Evolutionary conservation across 2,113 vertebrate species (phyloP), one percentile per base, ranked within the genome.

Genomic region (Pseudolaguvia tuberculata): DNA sequence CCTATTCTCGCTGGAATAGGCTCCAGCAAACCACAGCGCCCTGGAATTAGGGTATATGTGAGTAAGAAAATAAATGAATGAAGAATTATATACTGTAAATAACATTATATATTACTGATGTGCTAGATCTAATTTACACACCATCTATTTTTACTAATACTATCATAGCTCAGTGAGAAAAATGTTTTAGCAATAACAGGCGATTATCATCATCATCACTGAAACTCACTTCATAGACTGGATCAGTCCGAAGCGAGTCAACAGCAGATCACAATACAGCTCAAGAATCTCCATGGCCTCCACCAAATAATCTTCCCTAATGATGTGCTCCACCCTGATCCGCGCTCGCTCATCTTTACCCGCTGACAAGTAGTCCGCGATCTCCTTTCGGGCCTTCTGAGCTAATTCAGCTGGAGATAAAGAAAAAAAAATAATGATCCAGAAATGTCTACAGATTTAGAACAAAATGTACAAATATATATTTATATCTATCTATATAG

Each of bases 231-330:
- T 99, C 96, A 99, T 99, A 3, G 95, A 95, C 75, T 98, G 95
- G 77, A 99, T 98, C 79, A 99, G 91, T 81, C 97, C 97, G 76
- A 97, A 97, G 20, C 97, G 94, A 31, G 96, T 90, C 35, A 99
- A 85, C 63, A 99, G 89, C 73, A 99, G 88, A 75, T 99, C 97
- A 52, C 97, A 99, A 85, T 98, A 98, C 42, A 99, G 88, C 86
- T 99, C 97, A 82, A 99, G 87, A 86, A 99, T 99, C 87, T 99
- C 97, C 97, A 99, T 99, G 82, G 96, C 97, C 80, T 99, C 96
- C 84, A 99, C 97, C 18, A 99, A 84, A 81, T 99, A 99, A 90
- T 99, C 97, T 78, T 99, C 96, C 79, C 96, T 93, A 86, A 99
- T 99, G 63, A 99, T 98, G 86, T 99, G 97, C 79, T 99, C 97